Base-by-base conservation (phyloP, 2,888 invertebrate genomes). In the Chrysolina oricalcia region DNA sequence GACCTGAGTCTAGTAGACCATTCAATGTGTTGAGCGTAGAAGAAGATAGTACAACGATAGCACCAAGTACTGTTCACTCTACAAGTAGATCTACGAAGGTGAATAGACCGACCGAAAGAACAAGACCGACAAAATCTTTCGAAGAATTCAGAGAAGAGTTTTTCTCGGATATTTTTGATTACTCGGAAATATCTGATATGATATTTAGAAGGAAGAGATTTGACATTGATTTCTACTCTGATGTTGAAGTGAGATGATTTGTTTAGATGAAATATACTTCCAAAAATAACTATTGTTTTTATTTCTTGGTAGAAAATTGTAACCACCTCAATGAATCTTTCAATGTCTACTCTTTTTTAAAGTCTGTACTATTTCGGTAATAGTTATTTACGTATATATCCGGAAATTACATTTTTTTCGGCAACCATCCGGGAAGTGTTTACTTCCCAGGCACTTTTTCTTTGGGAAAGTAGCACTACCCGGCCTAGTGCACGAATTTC, bases 211-310 rank as follows among this genome's bases (percentile, higher is more conserved):
- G 79, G 72, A 77, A 76, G 70, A 73, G 76, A 64, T 76, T 69
- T 43, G 71, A 73, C 40, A n/a, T 65, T 53, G 53, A 64, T 62
- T 68, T 2, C 40, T 53, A 35, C 23, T 23, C 72, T 48, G 75
- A 75, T 71, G 66, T 80, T 59, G 80, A 80, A 76, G 76, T 80
- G 64, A 79, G 80, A 68, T 81, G 71, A 75, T 35, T 40, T 43
- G 27, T 2, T 35, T 35, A 6, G 8, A 35, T 35, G 8, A 35
- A 35, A 35, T 35, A 35, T 4, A 35, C 3, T 35, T 35, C 8
- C 8, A 3, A 35, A 35, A 35, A 8, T 35, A 35, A 3, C 35
- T 35, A 8, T 6, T 8, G 35, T 8, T 35, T 35, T 8, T 35
- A 0, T 0, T 35, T 35, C 35, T 6, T 35, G 35, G 35, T 35